These are phyloP conservation scores for Gortyna flavago DNA, from an alignment of 2,888 invertebrate species.

Conservation along the genomic window DNA sequence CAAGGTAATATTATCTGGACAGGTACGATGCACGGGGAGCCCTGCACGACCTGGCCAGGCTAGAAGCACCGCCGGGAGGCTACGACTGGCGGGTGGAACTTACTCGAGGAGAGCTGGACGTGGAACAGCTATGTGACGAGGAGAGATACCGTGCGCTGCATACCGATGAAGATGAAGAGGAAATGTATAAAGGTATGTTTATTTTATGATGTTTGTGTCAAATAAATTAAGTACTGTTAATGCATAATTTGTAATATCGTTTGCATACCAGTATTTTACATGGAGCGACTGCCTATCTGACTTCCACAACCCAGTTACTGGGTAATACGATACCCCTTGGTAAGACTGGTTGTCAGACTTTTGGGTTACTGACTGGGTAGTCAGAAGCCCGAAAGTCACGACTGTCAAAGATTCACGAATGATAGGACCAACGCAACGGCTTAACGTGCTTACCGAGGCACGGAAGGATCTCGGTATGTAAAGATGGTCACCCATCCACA, in stretches of 20 bases:
- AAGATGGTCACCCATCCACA: no score
- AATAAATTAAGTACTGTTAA: not conserved
- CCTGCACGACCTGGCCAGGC: constrained; percentile 94
- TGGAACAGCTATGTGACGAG: constrained; percentile 98
- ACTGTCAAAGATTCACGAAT: no score
- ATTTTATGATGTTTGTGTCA: not conserved
- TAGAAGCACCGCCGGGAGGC: constrained; percentile 95
- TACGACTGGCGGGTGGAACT: constrained; percentile 91
- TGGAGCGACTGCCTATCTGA: no score
- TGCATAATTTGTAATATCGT: not conserved
- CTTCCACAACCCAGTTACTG: no score
- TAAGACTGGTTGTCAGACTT: no score
- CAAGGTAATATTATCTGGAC: constrained; percentile 72
- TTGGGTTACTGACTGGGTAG: no score
- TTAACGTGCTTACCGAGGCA: no score
- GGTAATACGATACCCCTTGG: no score
- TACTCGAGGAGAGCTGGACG: constrained; percentile 93
- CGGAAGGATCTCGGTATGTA: no score
- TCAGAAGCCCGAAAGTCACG: no score
- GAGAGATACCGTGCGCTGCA: constrained; percentile 97
- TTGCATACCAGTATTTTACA: no score
- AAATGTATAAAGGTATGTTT: constrained; percentile 95
- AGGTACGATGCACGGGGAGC: constrained; percentile 99
- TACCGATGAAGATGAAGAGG: constrained; percentile 96
- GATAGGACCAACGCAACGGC: no score